Base-by-base conservation (phyloP, 2,888 invertebrate species). In the Drosophila kuntzei region DNA sequence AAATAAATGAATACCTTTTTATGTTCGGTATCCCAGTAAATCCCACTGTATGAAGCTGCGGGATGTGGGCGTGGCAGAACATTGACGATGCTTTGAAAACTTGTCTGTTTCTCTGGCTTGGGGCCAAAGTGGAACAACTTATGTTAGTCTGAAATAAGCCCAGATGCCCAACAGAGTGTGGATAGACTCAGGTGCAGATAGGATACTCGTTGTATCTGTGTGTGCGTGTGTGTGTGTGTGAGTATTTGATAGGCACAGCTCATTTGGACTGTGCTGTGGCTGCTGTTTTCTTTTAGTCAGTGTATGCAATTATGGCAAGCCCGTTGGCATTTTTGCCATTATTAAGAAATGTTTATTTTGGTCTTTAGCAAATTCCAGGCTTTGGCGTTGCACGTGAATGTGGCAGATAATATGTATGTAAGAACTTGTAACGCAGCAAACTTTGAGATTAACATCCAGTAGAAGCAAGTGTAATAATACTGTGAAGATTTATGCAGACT, bases 231-330 rank as follows among this genome's bases (percentile, higher is more conserved):
- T 46, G 22, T 41, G 36, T 41, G 25, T 22, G 50, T 49, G 44
- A 16, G 37, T 34, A 29, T 61, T 25, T 53, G 44, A 47, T 61
- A 62, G 49, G 44, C 55, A 66, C 12, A 64, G 62, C 50, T 68
- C 69, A 61, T 80, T 82, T 64, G 58, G 37, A 62, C 29, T 43
- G 16, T 34, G 37, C 44, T 51, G 60, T 36, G 71, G 41, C 18
- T 59, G 58, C 59, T 63, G 69, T 66, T 71, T 67, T 63, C 68
- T 68, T 78, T 67, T 61, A 63, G 54, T 46, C 62, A 59, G 43
- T 62, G 68, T 71, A 67, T 77, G 72, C 69, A 88, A 82, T 86
- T 88, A 88, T 71, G 65, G 70, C 20, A 44, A 46, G 55, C 29
- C 83, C 65, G 43, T 16, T 18, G 71, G 76, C 64, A 65, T 12